Evolutionary conservation across 2,888 invertebrate species (phyloP).

Genomic region (Brachypalpus laphriformis): DNA sequence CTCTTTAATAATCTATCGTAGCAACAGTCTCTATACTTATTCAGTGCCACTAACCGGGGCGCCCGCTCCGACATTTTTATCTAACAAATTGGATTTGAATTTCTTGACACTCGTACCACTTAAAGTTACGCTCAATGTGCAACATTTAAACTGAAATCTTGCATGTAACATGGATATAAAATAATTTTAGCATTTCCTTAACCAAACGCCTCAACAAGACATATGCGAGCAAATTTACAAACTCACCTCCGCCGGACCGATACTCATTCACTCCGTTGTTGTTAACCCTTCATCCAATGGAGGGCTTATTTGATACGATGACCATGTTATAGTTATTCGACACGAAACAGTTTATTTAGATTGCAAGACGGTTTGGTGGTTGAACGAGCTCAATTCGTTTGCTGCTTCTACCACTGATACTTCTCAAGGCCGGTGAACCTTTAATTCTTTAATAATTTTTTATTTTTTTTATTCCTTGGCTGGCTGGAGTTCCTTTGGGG

Average conservation of each 20-base stretch:
- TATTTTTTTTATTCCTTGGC: constrained; percentile 15
- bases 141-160: constrained; percentile 39
- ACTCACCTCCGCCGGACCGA: constrained; percentile 24
- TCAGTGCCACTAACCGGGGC: background rate
- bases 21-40: background rate
- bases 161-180: constrained; percentile 64
- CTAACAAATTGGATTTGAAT: constrained; percentile 34
- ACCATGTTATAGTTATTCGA: constrained; percentile 66
- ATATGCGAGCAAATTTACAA: constrained; percentile 56
- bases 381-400: constrained; percentile 45
- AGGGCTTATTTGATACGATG: constrained; percentile 37
- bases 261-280: background rate
- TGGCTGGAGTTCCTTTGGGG: background rate
- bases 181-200: constrained; percentile 56
- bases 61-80: background rate
- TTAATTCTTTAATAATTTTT: constrained; percentile 59
- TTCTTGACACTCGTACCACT: constrained; percentile 35
- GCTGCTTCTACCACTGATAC: background rate
- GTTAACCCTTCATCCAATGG: background rate
- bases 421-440: constrained; percentile 39
- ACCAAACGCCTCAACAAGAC: constrained; percentile 64
- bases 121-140: constrained; percentile 36
- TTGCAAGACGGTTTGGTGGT: background rate
- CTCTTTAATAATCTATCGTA: background rate
- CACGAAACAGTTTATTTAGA: constrained; percentile 53